These are phyloP conservation scores for Polypterus senegalus DNA, from an alignment of 2,113 vertebrate species.

Conservation along the genomic window DNA sequence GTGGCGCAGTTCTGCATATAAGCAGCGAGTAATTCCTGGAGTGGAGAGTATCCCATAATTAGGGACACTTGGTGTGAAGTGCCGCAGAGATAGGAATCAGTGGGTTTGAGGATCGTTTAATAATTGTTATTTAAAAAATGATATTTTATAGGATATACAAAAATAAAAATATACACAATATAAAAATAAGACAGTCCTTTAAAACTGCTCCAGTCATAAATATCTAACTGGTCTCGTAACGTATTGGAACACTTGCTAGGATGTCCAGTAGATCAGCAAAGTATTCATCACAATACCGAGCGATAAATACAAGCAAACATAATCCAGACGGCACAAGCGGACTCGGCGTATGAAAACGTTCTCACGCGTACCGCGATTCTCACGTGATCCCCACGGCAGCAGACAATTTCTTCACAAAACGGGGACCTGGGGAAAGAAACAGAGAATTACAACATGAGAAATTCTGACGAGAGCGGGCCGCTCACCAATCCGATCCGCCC, in stretches of 20 bases:
- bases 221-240: too few relatives aligned
- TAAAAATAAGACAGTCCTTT: background rate
- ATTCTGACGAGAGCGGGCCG: too few relatives aligned
- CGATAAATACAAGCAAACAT: constrained; percentile 98
- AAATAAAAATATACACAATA: background rate
- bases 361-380: constrained; percentile 79
- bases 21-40: too few relatives aligned
- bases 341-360: constrained; percentile 83
- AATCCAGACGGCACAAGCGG: constrained; percentile 85
- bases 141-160: too few relatives aligned
- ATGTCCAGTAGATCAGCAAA: background rate
- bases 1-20: too few relatives aligned
- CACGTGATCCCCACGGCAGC: constrained; percentile 88
- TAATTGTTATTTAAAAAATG: too few relatives aligned
- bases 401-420: constrained; percentile 87
- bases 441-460: background rate
- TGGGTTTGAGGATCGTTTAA: too few relatives aligned
- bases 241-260: too few relatives aligned
- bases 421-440: constrained; percentile 56
- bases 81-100: too few relatives aligned
- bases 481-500: too few relatives aligned
- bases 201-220: background rate
- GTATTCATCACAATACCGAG: constrained; percentile 63
- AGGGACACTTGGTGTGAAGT: too few relatives aligned
- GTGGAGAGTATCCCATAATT: too few relatives aligned